These are phyloP conservation scores for Drosophila setosimentum DNA, from an alignment of 2,888 invertebrate genomes.

Conservation along the genomic window DNA sequence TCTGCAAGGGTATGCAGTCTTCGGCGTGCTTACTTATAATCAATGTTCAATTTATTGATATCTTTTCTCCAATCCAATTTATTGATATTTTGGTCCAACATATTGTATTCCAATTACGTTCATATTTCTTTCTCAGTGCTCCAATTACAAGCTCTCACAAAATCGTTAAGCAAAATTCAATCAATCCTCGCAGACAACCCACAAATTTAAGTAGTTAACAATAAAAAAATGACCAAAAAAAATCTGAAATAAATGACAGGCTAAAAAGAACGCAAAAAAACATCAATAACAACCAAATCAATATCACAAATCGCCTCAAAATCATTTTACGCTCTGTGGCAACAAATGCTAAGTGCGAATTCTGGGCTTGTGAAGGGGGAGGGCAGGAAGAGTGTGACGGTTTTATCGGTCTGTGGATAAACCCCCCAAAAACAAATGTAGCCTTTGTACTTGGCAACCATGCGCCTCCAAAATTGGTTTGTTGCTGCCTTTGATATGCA, in stretches of 20 bases:
- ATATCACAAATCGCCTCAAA: constrained; percentile 54
- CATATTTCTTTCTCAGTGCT: neutral
- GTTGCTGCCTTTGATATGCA: constrained; percentile 40
- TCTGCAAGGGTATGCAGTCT: neutral
- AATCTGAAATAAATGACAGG: constrained; percentile 20
- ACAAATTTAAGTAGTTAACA: constrained; percentile 13
- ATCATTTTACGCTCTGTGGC: constrained; percentile 38
- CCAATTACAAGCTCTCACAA: constrained; percentile 9
- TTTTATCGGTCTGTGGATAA: neutral
- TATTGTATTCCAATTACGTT: neutral
- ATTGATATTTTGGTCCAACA: neutral
- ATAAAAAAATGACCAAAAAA: constrained; percentile 24
- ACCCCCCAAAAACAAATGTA: constrained; percentile 11
- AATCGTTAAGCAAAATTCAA: constrained; percentile 13
- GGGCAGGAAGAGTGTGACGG: neutral
- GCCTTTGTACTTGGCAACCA: constrained; percentile 14
- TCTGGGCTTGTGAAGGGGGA: neutral
- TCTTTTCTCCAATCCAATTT: constrained; percentile 1
- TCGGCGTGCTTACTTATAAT: neutral
- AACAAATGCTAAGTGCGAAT: constrained; percentile 38
- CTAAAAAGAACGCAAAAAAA: constrained; percentile 20
- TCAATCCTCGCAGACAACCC: constrained; percentile 2
- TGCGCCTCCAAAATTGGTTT: constrained; percentile 39
- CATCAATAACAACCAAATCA: constrained; percentile 21
- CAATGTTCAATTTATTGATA: neutral